phyloP scores from a whole-genome alignment of 2,797 vertebrate species.

The Scleropages formosus region DNA sequence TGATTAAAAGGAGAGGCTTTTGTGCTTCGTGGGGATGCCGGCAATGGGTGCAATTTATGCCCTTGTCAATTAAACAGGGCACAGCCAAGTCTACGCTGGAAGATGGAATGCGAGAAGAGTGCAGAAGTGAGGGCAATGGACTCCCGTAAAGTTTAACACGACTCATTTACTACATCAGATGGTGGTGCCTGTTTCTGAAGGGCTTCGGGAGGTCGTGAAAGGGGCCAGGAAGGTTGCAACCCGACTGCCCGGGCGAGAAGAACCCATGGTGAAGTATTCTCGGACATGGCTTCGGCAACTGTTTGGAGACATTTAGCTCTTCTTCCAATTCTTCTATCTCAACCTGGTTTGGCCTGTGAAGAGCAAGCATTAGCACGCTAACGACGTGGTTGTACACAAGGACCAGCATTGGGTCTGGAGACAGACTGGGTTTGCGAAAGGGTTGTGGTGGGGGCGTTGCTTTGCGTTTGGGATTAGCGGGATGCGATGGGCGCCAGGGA shows the following conservation, averaged over 20 bases:
- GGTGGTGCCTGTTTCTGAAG: too few species aligned
- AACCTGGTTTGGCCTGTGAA: conserved; percentile 48
- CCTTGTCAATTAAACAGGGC: too few species aligned
- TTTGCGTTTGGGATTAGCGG: conserved; percentile 60
- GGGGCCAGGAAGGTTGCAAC: too few species aligned
- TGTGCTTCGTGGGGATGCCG: too few species aligned
- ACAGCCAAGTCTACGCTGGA: too few species aligned
- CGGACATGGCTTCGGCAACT: background rate
- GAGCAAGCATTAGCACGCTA: conserved; percentile 42
- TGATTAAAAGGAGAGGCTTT: too few species aligned
- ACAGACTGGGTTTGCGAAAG: conserved; percentile 12
- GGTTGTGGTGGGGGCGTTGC: conserved; percentile 53
- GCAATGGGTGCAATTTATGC: too few species aligned
- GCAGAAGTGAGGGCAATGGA: too few species aligned
- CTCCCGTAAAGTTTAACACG: too few species aligned
- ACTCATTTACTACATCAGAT: background rate
- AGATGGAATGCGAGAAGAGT: too few species aligned
- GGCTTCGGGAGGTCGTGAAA: too few species aligned
- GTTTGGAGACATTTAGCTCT: background rate
- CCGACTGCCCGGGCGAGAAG: too few species aligned
- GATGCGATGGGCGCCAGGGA: conserved; percentile 30
- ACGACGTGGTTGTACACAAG: conserved; percentile 31
- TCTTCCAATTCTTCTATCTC: conserved; percentile 24
- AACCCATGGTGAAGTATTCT: background rate
- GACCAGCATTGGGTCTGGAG: conserved; percentile 31